Base-by-base conservation (phyloP, 2,797 vertebrate species). In the Artibeus jamaicensis region DNA sequence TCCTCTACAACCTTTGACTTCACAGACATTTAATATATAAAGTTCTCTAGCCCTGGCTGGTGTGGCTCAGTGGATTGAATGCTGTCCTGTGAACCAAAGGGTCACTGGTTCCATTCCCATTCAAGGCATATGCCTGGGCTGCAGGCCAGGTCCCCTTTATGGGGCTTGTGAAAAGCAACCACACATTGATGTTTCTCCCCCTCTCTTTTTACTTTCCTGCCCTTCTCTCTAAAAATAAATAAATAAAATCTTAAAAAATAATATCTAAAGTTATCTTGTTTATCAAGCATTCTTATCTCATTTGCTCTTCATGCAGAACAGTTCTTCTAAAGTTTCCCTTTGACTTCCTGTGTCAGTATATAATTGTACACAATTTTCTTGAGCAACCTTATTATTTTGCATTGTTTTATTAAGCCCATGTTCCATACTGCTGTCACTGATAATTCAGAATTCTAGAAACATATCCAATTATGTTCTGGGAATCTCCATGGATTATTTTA, bases 381-480 rank as follows among this genome's bases (percentile, higher is more conserved):
- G 15, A 85, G 18, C 4, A 77, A 26, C 32, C 7, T 37, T 78
- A 59, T 46, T 32, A 73, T 21, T 77, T 90, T 6, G 5, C 0
- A 1, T 50, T 24, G 16, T 18, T 55, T 79, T 65, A 22, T 55
- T 29, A 62, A 7, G 15, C 8, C 9, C 2, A 18, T 24, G 37
- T 34, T 44, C 71, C 26, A n/a, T 39, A 44, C 42, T 18, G 3
- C 22, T 70, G 21, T 8, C 16, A 10, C 24, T 59, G 22, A 32
- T 34, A 67, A 78, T 81, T 91, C 59, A 42, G 37, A 78, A 29
- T 68, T 78, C 53, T 62, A 9, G 48, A 53, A 24, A 0, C 15
- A 4, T 24, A n/a, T 67, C 16, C 24, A 29, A 5, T 3, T 55
- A 29, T 0, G 1, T 11, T 21, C 9, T 53, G 15, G 11, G 21